These are phyloP conservation scores for Pachyseris speciosa DNA, from an alignment of 64 coral and sea anemone genomes.

Conservation along the genomic window DNA sequence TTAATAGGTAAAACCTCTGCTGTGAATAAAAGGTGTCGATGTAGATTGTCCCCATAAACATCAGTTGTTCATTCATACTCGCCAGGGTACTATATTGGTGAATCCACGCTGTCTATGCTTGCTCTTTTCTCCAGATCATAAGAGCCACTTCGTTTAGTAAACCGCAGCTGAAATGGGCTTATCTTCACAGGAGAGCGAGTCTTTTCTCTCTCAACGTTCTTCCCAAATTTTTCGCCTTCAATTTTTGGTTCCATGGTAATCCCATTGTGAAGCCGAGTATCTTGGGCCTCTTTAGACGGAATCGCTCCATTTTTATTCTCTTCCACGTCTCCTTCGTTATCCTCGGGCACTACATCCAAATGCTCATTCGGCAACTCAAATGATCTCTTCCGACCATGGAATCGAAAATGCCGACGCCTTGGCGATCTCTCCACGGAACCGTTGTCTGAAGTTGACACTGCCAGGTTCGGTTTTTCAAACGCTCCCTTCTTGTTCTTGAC, in stretches of 20 bases:
- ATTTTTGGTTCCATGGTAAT: background rate
- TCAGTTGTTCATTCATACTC: background rate
- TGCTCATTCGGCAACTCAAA: conserved; percentile 14
- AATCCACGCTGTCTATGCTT: background rate
- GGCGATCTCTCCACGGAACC: background rate
- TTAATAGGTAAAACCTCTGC: too few species aligned
- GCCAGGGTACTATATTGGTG: background rate
- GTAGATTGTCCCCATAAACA: background rate
- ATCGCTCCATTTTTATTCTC: background rate
- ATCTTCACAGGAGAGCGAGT: background rate
- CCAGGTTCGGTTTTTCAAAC: background rate
- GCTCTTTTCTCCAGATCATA: conserved; percentile 32
- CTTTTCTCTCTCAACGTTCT: background rate
- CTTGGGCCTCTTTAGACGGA: background rate
- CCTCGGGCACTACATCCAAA: background rate
- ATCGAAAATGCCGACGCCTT: conserved; percentile 22
- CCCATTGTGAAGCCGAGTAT: background rate
- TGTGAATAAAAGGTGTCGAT: too few species aligned
- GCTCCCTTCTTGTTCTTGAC: conserved; percentile 30
- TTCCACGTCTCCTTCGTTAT: background rate
- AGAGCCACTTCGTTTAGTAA: background rate
- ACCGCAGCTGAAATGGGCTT: conserved; percentile 25
- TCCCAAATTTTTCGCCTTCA: background rate
- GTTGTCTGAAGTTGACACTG: background rate
- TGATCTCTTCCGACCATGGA: background rate